Evolutionary conservation across 2,113 vertebrate genomes (phyloP), one percentile per base, ranked within the genome.

Genomic region (Psilopsiagon aurifrons): DNA sequence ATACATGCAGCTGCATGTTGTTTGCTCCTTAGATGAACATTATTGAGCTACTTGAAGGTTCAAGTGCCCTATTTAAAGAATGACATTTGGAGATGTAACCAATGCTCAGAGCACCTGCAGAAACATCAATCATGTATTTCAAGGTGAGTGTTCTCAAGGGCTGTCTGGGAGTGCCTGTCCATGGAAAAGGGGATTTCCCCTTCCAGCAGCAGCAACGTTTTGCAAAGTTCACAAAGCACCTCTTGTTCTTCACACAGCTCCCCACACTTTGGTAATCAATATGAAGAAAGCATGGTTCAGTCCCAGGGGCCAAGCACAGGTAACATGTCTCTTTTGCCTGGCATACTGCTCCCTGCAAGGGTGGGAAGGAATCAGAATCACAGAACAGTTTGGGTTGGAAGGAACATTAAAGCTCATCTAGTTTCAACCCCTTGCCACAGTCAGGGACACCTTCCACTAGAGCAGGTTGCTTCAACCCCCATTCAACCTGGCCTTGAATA

Each of bases 11-110:
- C 49, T 37, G 22, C 75, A 33, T 3, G 60, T 51, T 64, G 51
- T 67, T 28, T 28, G 33, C 64, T 88, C 92, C 79, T 77, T 51
- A 60, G 55, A 46, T 6, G 17, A 68, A n/a, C 44, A 31, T 28
- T 37, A 64, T 47, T 9, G 43, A 85, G n/a, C 44, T 63, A 11
- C 62, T 66, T 35, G 35, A 68, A 75, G 6, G 33, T 22, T 54
- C 5, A 85, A 60, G 79, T 6, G 41, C 18, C 44, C 80, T 96
- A 93, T 93, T 96, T 94, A 96, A 79, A 77, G 83, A 84, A 35
- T 69, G 90, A 95, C 90, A 90, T 95, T 96, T 93, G 71, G 83
- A 92, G 77, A 73, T 24, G 74, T 57, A 78, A 92, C 24, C 80
- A 86, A 33, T n/a, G 77, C 90, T 64, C 39, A 23, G 66, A 67